A percentile compares a stretch with the other conserved stretches of the same genome.
Evolutionary conservation across 2,888 invertebrate genomes (phyloP).

Genomic region (Athripsodes cinereus): DNA sequence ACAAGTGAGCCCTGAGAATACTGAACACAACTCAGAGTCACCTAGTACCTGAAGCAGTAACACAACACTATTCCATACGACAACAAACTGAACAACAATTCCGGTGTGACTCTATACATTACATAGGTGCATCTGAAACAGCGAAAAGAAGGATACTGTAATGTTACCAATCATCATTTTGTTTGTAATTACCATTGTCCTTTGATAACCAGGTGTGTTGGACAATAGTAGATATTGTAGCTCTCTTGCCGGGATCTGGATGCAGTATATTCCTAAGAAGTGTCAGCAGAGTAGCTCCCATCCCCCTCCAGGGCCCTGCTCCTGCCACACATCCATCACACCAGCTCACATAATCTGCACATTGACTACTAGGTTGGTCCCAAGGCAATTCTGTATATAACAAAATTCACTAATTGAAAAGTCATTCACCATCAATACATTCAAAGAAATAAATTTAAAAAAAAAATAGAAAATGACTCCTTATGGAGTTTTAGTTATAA

Average conservation of each 20-base stretch:
- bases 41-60: slow-evolving; percentile 70
- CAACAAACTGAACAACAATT: slow-evolving; percentile 2
- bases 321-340: slow-evolving; percentile 59
- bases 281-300: slow-evolving; percentile 68
- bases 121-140: too few relatives aligned
- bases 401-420: not conserved
- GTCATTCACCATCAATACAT: not conserved
- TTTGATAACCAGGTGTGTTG: slow-evolving; percentile 68
- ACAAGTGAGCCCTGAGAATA: slow-evolving; percentile 51
- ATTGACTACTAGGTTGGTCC: slow-evolving; percentile 72
- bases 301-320: slow-evolving; percentile 71
- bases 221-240: slow-evolving; percentile 61
- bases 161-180: too few relatives aligned
- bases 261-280: slow-evolving; percentile 70
- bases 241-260: slow-evolving; percentile 60
- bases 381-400: slow-evolving; percentile 78
- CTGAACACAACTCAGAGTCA: slow-evolving; percentile 66
- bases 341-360: slow-evolving; percentile 71
- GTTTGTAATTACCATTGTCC: slow-evolving; percentile 37
- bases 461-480: too few relatives aligned
- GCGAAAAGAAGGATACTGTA: too few relatives aligned
- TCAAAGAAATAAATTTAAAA: not conserved
- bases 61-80: too few relatives aligned
- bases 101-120: not conserved
- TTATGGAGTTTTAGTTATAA: too few relatives aligned